Evolutionary conservation across 2,888 invertebrate species (phyloP).

Genomic region (Spodoptera exigua): DNA sequence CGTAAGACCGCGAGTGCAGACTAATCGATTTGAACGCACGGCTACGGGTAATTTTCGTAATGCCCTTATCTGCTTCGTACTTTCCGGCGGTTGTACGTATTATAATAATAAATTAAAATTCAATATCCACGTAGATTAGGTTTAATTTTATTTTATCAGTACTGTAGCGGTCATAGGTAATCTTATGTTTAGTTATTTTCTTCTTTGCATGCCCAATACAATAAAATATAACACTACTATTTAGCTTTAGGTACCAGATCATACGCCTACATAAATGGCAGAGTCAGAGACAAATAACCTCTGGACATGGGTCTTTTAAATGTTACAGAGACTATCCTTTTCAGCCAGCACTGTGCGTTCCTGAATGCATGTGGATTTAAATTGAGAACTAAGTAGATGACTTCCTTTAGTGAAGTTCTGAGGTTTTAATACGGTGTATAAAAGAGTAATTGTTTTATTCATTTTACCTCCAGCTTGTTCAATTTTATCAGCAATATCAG

Average conservation of each 20-base stretch:
- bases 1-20: slow-evolving; percentile 79
- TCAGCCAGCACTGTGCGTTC: no score
- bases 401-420: no score
- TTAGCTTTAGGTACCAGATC: no score
- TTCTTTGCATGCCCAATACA: no score
- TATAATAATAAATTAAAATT: slow-evolving; percentile 66
- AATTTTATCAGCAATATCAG: slow-evolving; percentile 73
- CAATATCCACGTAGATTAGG: slow-evolving; percentile 55
- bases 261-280: no score
- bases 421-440: no score
- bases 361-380: no score
- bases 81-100: slow-evolving; percentile 63
- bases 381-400: no score
- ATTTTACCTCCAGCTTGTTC: slow-evolving; percentile 75
- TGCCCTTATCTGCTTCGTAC: slow-evolving; percentile 79
- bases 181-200: neutral
- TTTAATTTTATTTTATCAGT: slow-evolving; percentile 17
- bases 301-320: no score
- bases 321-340: no score
- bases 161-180: neutral
- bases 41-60: slow-evolving; percentile 83
- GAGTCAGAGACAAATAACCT: no score
- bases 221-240: no score
- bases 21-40: slow-evolving; percentile 86
- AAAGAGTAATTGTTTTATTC: neutral